A percentile compares a stretch with the other conserved stretches of the same genome.
phyloP scores from a whole-genome alignment of 2,888 invertebrate species.

The Ornithoptera priamus region DNA sequence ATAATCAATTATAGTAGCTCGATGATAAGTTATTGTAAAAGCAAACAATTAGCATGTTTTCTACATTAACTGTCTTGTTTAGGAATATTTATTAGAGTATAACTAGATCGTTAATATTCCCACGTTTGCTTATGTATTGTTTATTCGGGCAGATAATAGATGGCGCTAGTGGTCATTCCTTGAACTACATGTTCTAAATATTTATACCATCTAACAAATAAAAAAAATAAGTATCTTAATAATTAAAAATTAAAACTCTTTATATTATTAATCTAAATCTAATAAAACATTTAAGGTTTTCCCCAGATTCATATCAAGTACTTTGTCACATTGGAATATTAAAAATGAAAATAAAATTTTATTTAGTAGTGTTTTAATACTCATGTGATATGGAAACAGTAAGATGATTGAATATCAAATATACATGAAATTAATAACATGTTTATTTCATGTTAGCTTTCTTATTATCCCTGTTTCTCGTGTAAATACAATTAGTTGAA shows the following conservation, averaged over 20 bases:
- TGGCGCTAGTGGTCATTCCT: conserved; percentile 40
- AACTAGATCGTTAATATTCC: conserved; percentile 16
- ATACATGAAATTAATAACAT: too few species aligned
- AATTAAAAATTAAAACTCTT: neutral
- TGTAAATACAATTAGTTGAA: too few species aligned
- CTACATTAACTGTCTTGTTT: conserved; percentile 15
- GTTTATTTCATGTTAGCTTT: too few species aligned
- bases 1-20: conserved; percentile 6
- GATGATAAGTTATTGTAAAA: conserved; percentile 17
- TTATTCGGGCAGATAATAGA: conserved; percentile 38
- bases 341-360: too few species aligned
- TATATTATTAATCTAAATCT: neutral
- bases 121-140: conserved; percentile 6
- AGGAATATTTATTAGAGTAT: conserved; percentile 25
- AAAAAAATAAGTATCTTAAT: conserved; percentile 1
- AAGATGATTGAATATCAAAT: too few species aligned
- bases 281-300: neutral
- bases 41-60: conserved; percentile 11
- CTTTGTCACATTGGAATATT: neutral
- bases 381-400: too few species aligned
- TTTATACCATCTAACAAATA: conserved; percentile 4
- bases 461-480: too few species aligned
- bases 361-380: too few species aligned
- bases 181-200: conserved; percentile 2
- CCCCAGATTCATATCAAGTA: neutral